Evolutionary conservation across 2,113 vertebrate species (phyloP), one percentile per base, ranked within the genome.

Genomic region (Vulpes ferrilata): DNA sequence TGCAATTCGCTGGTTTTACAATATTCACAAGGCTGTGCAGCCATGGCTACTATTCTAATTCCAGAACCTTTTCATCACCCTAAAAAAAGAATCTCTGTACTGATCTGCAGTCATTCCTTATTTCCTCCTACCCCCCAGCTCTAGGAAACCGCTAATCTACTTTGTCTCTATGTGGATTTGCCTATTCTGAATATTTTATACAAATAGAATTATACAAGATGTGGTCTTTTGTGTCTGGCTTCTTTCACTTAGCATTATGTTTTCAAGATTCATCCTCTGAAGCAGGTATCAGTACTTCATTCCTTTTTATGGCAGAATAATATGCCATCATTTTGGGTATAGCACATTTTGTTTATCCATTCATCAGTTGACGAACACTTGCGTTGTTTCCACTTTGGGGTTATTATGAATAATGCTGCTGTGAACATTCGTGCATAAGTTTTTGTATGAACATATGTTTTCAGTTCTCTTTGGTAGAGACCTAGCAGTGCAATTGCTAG

Each of bases 261-360:
- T 83, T 92, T 92, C 35, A 76, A 83, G 55, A 30, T 79, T 69
- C 60, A 62, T 82, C 57, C 64, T 83, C 20, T 48, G 30, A 82
- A 64, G n/a, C 43, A 30, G 30, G 30, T 88, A 51, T 76, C 53
- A 15, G 30, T 64, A 13, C 16, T 79, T 53, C 22, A 25, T 96
- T 94, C 53, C 93, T 94, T 91, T 82, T 81, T 79, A 74, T 82
- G 65, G 48, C 87, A 80, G 57, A 90, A 76, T 53, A 92, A 55
- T 65, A 84, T 57, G 10, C 67, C 71, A 48, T 80, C 74, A n/a
- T 65, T 25, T 25, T 74, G 35, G 57, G 67, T 79, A 12, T 15
- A 23, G 32, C 5, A 3, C 32, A 38, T 60, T 83, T 83, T 97
- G 73, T 93, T 86, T 88, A 67, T 65, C 22, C 59, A 25, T 62